These are phyloP conservation scores for Knipowitschia caucasica DNA, from an alignment of 2,797 vertebrate genomes.

Conservation along the genomic window DNA sequence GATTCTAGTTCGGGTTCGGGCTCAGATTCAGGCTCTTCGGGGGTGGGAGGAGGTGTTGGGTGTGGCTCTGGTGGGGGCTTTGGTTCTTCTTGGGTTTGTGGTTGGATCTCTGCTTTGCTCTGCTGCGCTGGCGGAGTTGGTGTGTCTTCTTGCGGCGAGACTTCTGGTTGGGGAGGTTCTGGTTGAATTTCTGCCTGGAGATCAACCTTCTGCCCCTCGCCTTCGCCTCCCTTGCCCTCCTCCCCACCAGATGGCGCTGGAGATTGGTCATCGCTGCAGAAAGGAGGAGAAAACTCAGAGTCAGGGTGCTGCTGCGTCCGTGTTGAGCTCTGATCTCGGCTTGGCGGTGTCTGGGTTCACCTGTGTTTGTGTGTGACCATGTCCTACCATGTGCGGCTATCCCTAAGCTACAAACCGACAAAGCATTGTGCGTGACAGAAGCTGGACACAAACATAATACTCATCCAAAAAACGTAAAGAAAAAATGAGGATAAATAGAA, in stretches of 20 bases:
- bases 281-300: constrained; percentile 84
- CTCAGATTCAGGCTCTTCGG: constrained; percentile 11
- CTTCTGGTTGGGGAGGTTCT: constrained; percentile 25
- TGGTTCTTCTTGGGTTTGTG: constrained; percentile 22
- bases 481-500: constrained; percentile 39
- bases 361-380: constrained; percentile 43
- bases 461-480: constrained; percentile 45
- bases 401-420: constrained; percentile 5
- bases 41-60: constrained; percentile 7
- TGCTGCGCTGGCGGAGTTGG: constrained; percentile 26
- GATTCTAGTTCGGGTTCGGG: constrained; percentile 1
- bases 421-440: constrained; percentile 26
- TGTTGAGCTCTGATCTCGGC: constrained; percentile 73
- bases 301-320: constrained; percentile 77
- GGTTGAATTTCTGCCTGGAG: constrained; percentile 44
- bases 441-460: constrained; percentile 33
- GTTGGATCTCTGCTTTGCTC: constrained; percentile 41
- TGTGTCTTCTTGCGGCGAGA: constrained; percentile 15
- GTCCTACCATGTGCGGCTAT: constrained; percentile 39
- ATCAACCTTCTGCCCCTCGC: constrained; percentile 69
- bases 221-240: constrained; percentile 75
- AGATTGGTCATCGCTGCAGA: constrained; percentile 81
- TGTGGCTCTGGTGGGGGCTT: constrained; percentile 15
- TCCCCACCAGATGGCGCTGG: constrained; percentile 68
- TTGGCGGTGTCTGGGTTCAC: constrained; percentile 66